A percentile compares a stretch with the other conserved stretches of the same genome.
Conservation (phyloP, 2,888 invertebrate species). For the Hirtodrosophila duncani region DNA sequence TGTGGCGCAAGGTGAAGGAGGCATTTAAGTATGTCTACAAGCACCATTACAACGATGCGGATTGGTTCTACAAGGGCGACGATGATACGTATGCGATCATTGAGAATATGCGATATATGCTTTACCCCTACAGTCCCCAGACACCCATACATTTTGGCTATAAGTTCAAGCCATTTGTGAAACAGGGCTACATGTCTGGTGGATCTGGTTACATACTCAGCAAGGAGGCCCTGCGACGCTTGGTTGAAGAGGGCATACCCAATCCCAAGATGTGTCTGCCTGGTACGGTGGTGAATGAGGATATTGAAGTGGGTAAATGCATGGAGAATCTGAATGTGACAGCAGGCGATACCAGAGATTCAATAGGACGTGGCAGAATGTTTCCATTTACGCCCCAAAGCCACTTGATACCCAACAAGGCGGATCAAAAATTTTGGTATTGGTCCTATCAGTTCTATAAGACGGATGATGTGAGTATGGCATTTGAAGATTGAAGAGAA, state of each 20-base stretch:
- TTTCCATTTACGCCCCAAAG: conserved; percentile 95
- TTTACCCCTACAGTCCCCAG: conserved; percentile 84
- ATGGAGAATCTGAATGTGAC: conserved; percentile 89
- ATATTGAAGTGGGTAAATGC: conserved; percentile 81
- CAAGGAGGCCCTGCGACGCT: conserved; percentile 85
- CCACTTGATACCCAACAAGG: conserved; percentile 90
- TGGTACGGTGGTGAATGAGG: conserved; percentile 79
- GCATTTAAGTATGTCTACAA: conserved; percentile 92
- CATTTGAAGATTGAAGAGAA: no score
- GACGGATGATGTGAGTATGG: conserved; percentile 81
- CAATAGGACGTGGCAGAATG: conserved; percentile 90
- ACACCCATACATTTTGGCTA: conserved; percentile 93
- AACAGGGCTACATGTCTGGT: conserved; percentile 91
- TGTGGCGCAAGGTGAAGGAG: conserved; percentile 97
- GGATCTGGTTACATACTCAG: conserved; percentile 96
- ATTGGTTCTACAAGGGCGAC: conserved; percentile 99
- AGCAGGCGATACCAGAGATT: conserved; percentile 93
- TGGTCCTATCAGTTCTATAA: conserved; percentile 96
- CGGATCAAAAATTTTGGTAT: conserved; percentile 92
- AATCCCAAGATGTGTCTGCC: conserved; percentile 79
- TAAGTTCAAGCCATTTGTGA: conserved; percentile 86
- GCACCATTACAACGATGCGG: conserved; percentile 88
- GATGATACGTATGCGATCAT: conserved; percentile 97
- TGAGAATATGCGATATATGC: conserved; percentile 94
- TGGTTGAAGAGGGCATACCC: conserved; percentile 86